Percentiles rank a stretch among this genome's conserved stretches.
phyloP scores from a whole-genome alignment of 2,888 invertebrate genomes.

The Clivina fossor region DNA sequence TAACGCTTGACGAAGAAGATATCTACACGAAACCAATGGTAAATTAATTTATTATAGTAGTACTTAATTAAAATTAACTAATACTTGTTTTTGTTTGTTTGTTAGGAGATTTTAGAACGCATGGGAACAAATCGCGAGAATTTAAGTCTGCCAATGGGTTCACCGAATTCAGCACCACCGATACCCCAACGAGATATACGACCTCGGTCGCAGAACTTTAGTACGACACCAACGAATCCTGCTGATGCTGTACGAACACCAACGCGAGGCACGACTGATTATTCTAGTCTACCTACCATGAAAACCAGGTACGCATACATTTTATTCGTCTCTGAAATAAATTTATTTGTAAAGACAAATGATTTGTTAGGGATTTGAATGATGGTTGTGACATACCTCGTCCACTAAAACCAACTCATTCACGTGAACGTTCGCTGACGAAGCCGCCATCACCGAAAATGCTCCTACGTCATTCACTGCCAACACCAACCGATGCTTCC shows the following conservation, averaged over 20 bases:
- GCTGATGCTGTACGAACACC: conserved; percentile 51
- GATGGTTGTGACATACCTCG: conserved; percentile 51
- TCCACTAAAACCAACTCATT: conserved; percentile 57
- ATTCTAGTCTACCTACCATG: conserved; percentile 54
- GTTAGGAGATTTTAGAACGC: conserved; percentile 39
- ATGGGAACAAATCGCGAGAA: conserved; percentile 48
- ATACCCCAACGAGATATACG: conserved; percentile 62
- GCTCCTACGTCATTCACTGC: conserved; percentile 56
- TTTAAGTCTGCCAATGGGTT: conserved; percentile 51
- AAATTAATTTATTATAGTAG: too few relatives aligned
- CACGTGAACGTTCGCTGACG: conserved; percentile 54
- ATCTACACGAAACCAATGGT: conserved; percentile 75
- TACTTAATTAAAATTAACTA: conserved; percentile 38
- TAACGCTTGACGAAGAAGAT: conserved; percentile 60
- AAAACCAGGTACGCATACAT: conserved; percentile 48
- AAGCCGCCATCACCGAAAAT: conserved; percentile 60
- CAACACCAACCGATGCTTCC: conserved; percentile 55
- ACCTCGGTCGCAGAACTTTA: conserved; percentile 63
- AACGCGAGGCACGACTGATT: conserved; percentile 52
- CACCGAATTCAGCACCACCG: conserved; percentile 54
- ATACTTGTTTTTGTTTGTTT: conserved; percentile 22
- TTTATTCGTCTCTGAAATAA: background rate
- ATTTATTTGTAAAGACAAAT: background rate
- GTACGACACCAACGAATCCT: conserved; percentile 51
- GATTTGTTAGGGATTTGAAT: too few relatives aligned